Evolutionary conservation across 2,113 vertebrate genomes (phyloP).

Genomic region (Tragelaphus strepsiceros): DNA sequence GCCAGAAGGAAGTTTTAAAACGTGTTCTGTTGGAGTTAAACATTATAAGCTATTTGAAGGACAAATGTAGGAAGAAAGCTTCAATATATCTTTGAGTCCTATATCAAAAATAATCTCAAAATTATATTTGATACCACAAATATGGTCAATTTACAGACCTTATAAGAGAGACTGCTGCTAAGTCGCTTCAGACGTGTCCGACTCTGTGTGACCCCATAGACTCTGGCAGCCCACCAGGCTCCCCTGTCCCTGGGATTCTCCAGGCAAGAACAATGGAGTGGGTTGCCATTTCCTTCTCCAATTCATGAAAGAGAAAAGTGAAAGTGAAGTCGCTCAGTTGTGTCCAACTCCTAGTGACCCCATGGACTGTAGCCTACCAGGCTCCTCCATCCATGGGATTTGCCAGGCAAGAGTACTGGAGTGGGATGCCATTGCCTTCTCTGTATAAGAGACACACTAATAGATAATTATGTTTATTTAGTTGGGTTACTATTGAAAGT

Average conservation of each 20-base stretch:
- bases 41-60: background rate
- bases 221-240: no score
- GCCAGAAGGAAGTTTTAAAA: background rate
- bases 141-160: background rate
- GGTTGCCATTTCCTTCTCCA: no score
- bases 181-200: accelerated
- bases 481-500: background rate
- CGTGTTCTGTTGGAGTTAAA: background rate
- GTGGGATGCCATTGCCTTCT: no score
- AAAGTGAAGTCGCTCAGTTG: no score
- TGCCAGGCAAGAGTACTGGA: no score
- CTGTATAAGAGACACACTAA: background rate
- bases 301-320: no score
- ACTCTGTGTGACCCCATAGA: no score
- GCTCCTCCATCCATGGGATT: no score
- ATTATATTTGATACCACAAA: background rate
- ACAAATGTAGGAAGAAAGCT: background rate
- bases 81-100: background rate
- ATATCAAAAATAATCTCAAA: background rate
- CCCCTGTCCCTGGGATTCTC: no score
- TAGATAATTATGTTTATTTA: background rate
- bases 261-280: no score
- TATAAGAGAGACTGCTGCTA: background rate
- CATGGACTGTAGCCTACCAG: no score
- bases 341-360: no score